Conservation (phyloP, 2,113 vertebrate species). For the Sarotherodon lohbergeri region DNA sequence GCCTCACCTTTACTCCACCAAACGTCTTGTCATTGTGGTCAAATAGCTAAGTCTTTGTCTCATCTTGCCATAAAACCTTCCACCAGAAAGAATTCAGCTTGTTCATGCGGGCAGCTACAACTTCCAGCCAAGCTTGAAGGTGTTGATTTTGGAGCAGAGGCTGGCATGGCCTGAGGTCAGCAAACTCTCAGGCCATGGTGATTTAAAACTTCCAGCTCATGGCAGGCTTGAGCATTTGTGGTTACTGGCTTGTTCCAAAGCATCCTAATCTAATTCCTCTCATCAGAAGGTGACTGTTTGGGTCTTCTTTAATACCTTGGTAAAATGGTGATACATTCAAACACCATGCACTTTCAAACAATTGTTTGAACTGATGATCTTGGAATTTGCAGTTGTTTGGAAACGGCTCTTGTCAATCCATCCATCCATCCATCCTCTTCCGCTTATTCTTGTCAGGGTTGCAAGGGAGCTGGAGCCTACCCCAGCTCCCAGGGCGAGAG, state of each 20-base stretch:
- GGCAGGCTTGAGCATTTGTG: not conserved
- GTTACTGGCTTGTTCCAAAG: not conserved
- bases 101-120: not conserved
- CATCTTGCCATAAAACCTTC: not conserved
- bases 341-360: not conserved
- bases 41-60: not conserved
- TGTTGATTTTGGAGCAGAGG: not conserved
- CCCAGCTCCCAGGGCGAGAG: not conserved
- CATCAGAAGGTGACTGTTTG: not conserved
- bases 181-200: not conserved
- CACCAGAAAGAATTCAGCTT: not conserved
- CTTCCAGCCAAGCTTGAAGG: not conserved
- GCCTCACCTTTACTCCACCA: not conserved
- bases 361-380: not conserved
- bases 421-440: not conserved
- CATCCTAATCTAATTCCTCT: not conserved
- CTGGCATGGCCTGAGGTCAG: not conserved
- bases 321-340: not conserved
- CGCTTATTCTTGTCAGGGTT: not conserved
- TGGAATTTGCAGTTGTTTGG: not conserved
- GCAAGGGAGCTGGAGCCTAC: not conserved
- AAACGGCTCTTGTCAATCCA: not conserved
- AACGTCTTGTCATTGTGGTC: not conserved
- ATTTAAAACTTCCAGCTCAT: not conserved
- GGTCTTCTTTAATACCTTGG: not conserved